phyloP scores from a whole-genome alignment of 2,797 vertebrate genomes.

The Silurus aristotelis region DNA sequence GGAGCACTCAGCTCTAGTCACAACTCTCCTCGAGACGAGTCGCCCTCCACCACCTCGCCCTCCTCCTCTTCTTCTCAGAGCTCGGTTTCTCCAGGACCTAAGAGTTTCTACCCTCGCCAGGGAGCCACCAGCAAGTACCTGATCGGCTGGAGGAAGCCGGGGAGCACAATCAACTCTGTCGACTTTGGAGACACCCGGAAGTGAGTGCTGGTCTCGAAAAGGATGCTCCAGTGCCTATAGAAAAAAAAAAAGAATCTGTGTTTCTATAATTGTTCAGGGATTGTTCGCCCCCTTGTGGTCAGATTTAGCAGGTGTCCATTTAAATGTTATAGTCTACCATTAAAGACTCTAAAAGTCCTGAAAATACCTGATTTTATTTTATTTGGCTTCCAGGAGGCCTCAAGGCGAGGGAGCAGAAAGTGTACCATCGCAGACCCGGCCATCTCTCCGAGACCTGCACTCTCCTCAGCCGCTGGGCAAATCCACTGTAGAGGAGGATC shows the following conservation, averaged over 20 bases:
- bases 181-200: constrained; percentile 95
- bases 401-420: constrained; percentile 87
- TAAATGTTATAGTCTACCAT: not conserved
- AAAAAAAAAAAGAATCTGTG: no score
- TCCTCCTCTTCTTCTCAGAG: constrained; percentile 81
- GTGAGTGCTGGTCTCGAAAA: constrained; percentile 72
- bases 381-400: constrained; percentile 78
- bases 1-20: constrained; percentile 85
- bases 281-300: constrained; percentile 37
- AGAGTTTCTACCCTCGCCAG: constrained; percentile 96
- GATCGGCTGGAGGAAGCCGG: constrained; percentile 98
- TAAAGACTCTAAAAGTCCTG: not conserved
- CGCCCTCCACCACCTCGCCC: constrained; percentile 82
- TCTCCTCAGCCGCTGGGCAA: constrained; percentile 88
- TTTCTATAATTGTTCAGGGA: not conserved
- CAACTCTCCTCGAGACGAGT: constrained; percentile 93
- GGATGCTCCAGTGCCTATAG: no score
- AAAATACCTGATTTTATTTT: not conserved
- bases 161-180: constrained; percentile 95
- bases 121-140: constrained; percentile 97
- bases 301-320: not conserved
- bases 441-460: constrained; percentile 89
- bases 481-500: constrained; percentile 90
- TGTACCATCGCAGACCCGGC: constrained; percentile 82
- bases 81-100: constrained; percentile 82